phyloP scores from a whole-genome alignment of 1,140 invertebrate genomes.

The Hirudo medicinalis region DNA sequence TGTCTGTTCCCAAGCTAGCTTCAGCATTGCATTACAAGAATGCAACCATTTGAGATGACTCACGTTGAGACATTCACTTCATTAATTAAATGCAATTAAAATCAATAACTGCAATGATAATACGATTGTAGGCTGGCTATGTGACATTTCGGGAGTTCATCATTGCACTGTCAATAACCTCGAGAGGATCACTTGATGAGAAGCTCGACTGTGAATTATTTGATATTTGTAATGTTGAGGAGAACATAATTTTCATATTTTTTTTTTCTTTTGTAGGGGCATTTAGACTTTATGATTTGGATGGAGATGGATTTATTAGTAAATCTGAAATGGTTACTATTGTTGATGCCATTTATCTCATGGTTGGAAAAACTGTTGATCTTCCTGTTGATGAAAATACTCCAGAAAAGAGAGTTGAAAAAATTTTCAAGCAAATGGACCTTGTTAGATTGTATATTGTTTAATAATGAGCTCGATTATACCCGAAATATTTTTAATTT shows the following conservation, averaged over 20 bases:
- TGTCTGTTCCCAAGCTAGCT: too few relatives aligned
- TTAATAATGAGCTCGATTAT: not conserved
- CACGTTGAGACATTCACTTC: too few relatives aligned
- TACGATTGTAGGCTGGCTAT: slow-evolving; percentile 30
- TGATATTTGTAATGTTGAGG: not conserved
- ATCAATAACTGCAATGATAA: too few relatives aligned
- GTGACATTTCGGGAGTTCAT: slow-evolving; percentile 41
- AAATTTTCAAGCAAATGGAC: slow-evolving; percentile 47
- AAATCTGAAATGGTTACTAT: slow-evolving; percentile 97
- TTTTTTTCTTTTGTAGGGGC: slow-evolving; percentile 60
- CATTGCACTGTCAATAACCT: slow-evolving; percentile 37
- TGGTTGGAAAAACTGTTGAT: slow-evolving; percentile 64
- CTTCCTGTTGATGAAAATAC: slow-evolving; percentile 45
- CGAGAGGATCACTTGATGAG: slow-evolving; percentile 67
- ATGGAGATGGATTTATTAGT: slow-evolving; percentile 95
- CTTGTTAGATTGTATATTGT: slow-evolving; percentile 32
- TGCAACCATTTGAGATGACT: too few relatives aligned
- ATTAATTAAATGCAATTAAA: too few relatives aligned
- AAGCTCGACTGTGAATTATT: slow-evolving; percentile 51
- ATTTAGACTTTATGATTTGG: slow-evolving; percentile 88
- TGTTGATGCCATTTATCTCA: slow-evolving; percentile 95
- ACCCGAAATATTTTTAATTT: slow-evolving; percentile 16
- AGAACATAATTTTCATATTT: not conserved
- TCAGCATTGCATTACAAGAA: too few relatives aligned
- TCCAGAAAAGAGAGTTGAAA: slow-evolving; percentile 45